These are phyloP conservation scores for Urocynchramus pylzowi DNA, from an alignment of 2,113 vertebrate genomes.

Conservation along the genomic window DNA sequence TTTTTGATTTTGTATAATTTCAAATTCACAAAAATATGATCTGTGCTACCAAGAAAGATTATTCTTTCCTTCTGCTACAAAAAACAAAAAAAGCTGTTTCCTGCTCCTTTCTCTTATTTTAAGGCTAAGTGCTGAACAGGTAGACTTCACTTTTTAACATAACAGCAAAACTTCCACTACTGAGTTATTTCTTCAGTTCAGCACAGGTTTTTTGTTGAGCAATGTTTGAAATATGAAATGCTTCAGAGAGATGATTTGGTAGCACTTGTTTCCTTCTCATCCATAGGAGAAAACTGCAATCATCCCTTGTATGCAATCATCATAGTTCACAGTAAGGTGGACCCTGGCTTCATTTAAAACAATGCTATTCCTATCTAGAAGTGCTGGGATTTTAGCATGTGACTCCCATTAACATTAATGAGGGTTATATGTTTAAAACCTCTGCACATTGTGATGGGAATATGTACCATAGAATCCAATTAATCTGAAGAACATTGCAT, in stretches of 20 bases:
- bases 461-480: background rate
- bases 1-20: background rate
- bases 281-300: background rate
- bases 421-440: background rate
- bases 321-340: background rate
- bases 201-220: background rate
- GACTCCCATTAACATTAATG: background rate
- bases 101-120: background rate
- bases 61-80: background rate
- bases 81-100: background rate
- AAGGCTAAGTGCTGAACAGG: background rate
- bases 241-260: background rate
- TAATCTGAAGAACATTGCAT: slow-evolving; percentile 21
- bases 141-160: background rate
- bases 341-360: background rate
- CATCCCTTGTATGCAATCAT: background rate
- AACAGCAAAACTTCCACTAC: background rate
- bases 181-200: background rate
- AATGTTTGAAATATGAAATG: background rate
- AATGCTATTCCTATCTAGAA: background rate
- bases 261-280: background rate
- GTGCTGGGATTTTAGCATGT: background rate
- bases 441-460: background rate
- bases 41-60: background rate
- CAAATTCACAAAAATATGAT: background rate